Percentiles rank a stretch among this genome's conserved stretches.
Evolutionary conservation across 2,888 invertebrate species (phyloP).

Genomic region (Gnatocerus cornutus): DNA sequence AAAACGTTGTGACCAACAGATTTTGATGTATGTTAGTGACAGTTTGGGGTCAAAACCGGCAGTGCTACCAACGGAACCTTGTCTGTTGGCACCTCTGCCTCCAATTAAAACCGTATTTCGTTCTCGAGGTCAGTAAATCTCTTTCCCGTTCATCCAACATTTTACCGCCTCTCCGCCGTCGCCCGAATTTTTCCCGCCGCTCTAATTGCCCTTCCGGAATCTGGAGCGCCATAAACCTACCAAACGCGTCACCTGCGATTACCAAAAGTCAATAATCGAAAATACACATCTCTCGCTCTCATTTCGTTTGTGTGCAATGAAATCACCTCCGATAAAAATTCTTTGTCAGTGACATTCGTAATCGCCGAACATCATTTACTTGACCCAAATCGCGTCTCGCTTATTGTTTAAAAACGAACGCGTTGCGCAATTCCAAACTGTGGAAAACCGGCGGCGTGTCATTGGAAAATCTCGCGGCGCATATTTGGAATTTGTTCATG

Average conservation of each 20-base stretch:
- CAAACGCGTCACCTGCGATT: conserved; percentile 45
- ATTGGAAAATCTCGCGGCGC: conserved; percentile 41
- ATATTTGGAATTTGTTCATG: conserved; percentile 10
- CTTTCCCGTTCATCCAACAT: too few species aligned
- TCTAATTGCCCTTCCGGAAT: background rate
- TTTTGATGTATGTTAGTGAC: too few species aligned
- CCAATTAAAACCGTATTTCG: too few species aligned
- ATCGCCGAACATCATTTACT: conserved; percentile 59
- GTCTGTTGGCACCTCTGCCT: too few species aligned
- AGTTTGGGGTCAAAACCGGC: too few species aligned
- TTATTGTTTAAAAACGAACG: conserved; percentile 60
- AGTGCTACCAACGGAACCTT: too few species aligned
- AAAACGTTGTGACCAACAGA: too few species aligned
- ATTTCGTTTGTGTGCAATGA: conserved; percentile 56
- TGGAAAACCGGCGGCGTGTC: conserved; percentile 53
- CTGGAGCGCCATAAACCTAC: background rate
- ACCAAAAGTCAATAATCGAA: conserved; percentile 55
- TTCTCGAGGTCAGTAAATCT: too few species aligned
- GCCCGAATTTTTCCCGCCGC: background rate
- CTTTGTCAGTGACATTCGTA: conserved; percentile 60
- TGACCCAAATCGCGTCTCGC: conserved; percentile 61
- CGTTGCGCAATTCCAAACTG: conserved; percentile 58
- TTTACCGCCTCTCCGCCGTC: too few species aligned
- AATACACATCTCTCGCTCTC: conserved; percentile 44
- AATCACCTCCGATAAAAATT: conserved; percentile 60